phyloP scores from a whole-genome alignment of 2,888 invertebrate genomes.

The Neoascia interrupta region DNA sequence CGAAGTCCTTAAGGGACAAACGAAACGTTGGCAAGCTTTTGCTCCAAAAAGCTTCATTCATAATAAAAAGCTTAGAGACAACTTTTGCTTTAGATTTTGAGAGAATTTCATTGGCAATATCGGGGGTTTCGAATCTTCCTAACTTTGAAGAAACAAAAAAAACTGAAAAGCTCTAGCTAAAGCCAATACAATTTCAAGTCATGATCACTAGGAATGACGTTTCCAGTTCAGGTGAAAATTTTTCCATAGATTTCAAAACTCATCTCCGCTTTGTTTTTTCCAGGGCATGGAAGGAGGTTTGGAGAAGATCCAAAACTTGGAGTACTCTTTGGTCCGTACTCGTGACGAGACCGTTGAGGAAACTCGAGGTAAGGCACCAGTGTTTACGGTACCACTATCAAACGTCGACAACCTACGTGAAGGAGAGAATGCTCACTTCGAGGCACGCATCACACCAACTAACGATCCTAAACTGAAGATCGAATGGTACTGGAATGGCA shows the following conservation, averaged over 20 bases:
- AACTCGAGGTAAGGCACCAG: slow-evolving; percentile 90
- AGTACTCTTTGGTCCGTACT: slow-evolving; percentile 91
- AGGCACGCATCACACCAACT: slow-evolving; percentile 92
- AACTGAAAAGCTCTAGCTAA: no score
- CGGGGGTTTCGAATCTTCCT: no score
- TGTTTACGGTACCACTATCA: slow-evolving; percentile 92
- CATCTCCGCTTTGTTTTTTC: neutral
- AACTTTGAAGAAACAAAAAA: no score
- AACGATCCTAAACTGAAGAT: slow-evolving; percentile 95
- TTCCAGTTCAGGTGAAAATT: no score
- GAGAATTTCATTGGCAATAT: no score
- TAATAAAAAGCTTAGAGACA: no score
- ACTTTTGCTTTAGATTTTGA: no score
- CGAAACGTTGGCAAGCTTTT: no score
- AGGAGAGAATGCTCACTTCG: slow-evolving; percentile 95
- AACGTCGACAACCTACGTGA: slow-evolving; percentile 93
- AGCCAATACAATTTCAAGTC: no score
- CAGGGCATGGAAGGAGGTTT: slow-evolving; percentile 96
- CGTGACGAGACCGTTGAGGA: slow-evolving; percentile 87
- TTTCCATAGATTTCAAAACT: no score
- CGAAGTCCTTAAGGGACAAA: no score
- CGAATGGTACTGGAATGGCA: slow-evolving; percentile 97
- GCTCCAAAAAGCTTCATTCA: no score
- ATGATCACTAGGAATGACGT: neutral
- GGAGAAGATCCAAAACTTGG: slow-evolving; percentile 94